Conservation (phyloP, 2,797 vertebrate species). For the Cossypha niveicapilla region DNA sequence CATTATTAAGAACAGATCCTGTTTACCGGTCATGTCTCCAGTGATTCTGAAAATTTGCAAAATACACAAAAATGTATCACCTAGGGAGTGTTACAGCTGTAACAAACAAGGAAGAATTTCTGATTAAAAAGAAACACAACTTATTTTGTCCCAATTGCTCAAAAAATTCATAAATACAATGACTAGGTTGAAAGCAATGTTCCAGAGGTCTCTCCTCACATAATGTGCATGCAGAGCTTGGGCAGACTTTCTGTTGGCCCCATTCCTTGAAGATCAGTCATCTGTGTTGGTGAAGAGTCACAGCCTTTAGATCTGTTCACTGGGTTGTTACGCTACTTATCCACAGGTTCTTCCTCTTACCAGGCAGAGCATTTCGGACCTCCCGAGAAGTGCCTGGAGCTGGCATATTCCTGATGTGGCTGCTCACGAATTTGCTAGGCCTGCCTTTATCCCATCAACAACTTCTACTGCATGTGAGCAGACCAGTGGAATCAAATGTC, state of each 20-base stretch:
- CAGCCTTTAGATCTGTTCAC: not conserved
- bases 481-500: not conserved
- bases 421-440: not conserved
- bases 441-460: not conserved
- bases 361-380: not conserved
- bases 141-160: not conserved
- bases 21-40: not conserved
- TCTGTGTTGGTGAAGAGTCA: not conserved
- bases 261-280: constrained; percentile 41
- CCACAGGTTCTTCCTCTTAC: not conserved
- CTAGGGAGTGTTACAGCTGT: not conserved
- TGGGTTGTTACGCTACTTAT: not conserved
- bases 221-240: not conserved
- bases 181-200: not conserved
- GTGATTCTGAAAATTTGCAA: not conserved
- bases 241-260: not conserved
- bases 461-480: not conserved
- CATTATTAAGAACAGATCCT: not conserved
- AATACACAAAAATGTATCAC: not conserved
- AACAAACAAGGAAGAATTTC: not conserved
- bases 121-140: constrained; percentile 3
- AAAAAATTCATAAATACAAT: not conserved
- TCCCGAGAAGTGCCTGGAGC: not conserved
- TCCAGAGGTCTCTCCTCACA: not conserved
- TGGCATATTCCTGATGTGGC: not conserved